Evolutionary conservation across 2,797 vertebrate species (phyloP).

Genomic region (Cygnus olor): DNA sequence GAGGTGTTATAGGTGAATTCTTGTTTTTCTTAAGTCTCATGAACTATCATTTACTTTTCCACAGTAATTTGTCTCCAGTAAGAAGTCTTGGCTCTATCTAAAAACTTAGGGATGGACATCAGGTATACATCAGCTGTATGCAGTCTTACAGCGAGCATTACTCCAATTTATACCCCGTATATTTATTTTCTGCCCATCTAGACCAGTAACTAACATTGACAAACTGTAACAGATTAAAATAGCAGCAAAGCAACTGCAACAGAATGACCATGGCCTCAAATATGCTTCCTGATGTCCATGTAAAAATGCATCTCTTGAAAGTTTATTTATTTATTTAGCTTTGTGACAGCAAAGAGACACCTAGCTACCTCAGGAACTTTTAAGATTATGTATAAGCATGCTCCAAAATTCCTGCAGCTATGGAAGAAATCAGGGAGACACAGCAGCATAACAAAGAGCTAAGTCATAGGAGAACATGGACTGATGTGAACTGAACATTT

Average conservation of each 20-base stretch:
- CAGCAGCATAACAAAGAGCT: neutral
- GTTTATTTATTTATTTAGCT: neutral
- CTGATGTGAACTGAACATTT: neutral
- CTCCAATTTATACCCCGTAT: neutral
- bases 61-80: neutral
- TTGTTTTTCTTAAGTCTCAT: neutral
- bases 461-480: neutral
- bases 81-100: neutral
- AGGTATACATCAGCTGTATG: rapidly evolving
- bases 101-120: rapidly evolving
- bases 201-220: neutral
- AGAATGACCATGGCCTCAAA: neutral
- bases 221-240: neutral
- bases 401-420: neutral
- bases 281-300: neutral
- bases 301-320: neutral
- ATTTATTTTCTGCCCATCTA: neutral
- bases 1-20: neutral
- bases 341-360: neutral
- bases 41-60: neutral
- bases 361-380: neutral
- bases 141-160: neutral
- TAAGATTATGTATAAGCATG: neutral
- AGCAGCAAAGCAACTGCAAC: neutral
- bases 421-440: neutral